Conservation (phyloP, 2,797 vertebrate genomes). For the Pseudocheirus occidentalis region DNA sequence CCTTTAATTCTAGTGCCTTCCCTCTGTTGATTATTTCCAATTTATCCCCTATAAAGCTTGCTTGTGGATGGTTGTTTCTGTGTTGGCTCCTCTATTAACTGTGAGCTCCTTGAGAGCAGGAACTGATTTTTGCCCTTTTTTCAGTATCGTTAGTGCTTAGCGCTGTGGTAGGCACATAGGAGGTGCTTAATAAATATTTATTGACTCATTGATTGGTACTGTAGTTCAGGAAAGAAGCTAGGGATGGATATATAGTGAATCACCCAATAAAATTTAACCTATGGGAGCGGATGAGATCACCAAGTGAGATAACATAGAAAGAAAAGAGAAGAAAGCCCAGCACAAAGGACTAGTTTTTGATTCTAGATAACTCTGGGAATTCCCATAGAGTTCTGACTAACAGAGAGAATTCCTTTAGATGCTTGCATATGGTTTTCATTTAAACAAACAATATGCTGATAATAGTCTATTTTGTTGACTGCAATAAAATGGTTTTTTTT, state of each 20-base stretch:
- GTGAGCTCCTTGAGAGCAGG: not conserved
- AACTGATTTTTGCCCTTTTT: not conserved
- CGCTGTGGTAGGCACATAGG: not conserved
- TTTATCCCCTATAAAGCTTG: not conserved
- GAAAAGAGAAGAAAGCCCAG: not conserved
- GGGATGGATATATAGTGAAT: not conserved
- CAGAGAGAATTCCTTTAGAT: not conserved
- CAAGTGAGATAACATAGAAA: not conserved
- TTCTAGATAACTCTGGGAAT: constrained; percentile 3
- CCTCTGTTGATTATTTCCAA: not conserved
- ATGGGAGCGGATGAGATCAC: not conserved
- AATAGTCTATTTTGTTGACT: constrained; percentile 30
- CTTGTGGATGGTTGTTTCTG: not conserved
- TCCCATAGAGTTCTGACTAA: constrained; percentile 34
- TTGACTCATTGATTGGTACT: not conserved
- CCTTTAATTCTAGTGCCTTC: not conserved
- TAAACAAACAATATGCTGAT: constrained; percentile 26
- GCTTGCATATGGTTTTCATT: constrained; percentile 9
- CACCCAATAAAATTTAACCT: not conserved
- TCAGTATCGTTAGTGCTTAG: not conserved
- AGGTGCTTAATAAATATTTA: not conserved
- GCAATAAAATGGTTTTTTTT: constrained; percentile 27
- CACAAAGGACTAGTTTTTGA: constrained; percentile 1
- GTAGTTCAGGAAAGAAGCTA: not conserved
- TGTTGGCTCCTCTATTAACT: not conserved